phyloP scores from a whole-genome alignment of 2,888 invertebrate genomes.

The Plagodis pulveraria region DNA sequence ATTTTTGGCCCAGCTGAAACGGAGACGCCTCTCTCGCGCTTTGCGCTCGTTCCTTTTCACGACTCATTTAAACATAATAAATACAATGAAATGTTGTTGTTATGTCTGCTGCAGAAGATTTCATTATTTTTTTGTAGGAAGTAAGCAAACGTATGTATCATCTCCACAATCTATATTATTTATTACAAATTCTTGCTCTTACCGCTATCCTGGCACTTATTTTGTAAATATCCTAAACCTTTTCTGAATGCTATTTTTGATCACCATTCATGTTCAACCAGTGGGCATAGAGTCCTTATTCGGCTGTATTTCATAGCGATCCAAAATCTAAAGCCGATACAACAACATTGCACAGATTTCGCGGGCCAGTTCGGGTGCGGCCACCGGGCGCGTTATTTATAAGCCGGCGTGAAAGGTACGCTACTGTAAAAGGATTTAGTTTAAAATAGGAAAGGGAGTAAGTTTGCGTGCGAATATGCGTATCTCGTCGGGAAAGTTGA shows the following conservation, averaged over 20 bases:
- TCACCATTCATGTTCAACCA: constrained; percentile 49
- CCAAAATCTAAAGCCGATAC: constrained; percentile 48
- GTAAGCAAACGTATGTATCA: too few relatives aligned
- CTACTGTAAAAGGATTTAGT: constrained; percentile 60
- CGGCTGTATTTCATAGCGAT: constrained; percentile 53
- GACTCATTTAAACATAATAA: constrained; percentile 25
- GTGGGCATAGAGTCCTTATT: constrained; percentile 53
- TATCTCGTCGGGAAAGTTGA: constrained; percentile 59
- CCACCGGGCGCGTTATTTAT: constrained; percentile 61
- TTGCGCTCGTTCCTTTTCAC: too few relatives aligned
- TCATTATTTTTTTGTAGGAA: too few relatives aligned
- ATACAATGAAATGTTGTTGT: too few relatives aligned
- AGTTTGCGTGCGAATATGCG: constrained; percentile 52
- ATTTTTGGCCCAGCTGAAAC: too few relatives aligned
- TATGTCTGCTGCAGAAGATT: too few relatives aligned
- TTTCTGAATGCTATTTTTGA: constrained; percentile 36
- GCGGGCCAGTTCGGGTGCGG: constrained; percentile 45
- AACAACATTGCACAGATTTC: constrained; percentile 57
- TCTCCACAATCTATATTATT: too few relatives aligned
- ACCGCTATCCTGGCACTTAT: too few relatives aligned
- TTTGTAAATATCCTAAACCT: too few relatives aligned
- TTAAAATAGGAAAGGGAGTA: constrained; percentile 46
- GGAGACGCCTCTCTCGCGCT: too few relatives aligned
- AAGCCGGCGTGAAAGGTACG: constrained; percentile 49
- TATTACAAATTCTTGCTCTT: too few relatives aligned